Percentiles rank a stretch among this genome's conserved stretches.
These are phyloP conservation scores for Noctua janthina DNA, from an alignment of 2,888 invertebrate species.

Conservation along the genomic window DNA sequence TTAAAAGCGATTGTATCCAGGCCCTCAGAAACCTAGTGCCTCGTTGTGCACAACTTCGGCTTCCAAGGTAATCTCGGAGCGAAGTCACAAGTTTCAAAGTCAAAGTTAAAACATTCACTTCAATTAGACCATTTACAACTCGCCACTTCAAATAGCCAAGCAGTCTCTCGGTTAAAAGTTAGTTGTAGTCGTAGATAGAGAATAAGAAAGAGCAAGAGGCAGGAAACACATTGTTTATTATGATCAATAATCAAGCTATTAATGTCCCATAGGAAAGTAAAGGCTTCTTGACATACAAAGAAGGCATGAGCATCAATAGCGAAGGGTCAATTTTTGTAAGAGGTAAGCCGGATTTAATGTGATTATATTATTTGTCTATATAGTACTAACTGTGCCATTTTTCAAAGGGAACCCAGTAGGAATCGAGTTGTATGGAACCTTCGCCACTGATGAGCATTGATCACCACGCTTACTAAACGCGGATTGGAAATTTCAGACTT, in stretches of 20 bases:
- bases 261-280: not conserved
- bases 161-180: not conserved
- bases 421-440: too few species aligned
- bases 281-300: not conserved
- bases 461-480: not conserved
- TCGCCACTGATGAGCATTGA: not conserved
- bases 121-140: slow-evolving; percentile 16
- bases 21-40: not conserved
- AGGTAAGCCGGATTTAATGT: too few species aligned
- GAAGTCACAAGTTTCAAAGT: slow-evolving; percentile 9
- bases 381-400: too few species aligned
- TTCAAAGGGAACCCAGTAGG: too few species aligned
- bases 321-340: too few species aligned
- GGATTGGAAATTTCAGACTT: not conserved
- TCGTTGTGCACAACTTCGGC: not conserved
- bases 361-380: too few species aligned
- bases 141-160: slow-evolving; percentile 1
- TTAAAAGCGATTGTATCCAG: not conserved
- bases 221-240: not conserved
- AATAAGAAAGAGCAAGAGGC: not conserved
- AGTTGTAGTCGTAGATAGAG: not conserved
- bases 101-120: slow-evolving; percentile 16
- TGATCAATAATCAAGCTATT: not conserved
- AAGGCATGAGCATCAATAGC: not conserved
- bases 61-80: not conserved